Evolutionary conservation across 92 coral and sea anemone genomes (phyloP).

Genomic region (Parazoanthus atlanticus): DNA sequence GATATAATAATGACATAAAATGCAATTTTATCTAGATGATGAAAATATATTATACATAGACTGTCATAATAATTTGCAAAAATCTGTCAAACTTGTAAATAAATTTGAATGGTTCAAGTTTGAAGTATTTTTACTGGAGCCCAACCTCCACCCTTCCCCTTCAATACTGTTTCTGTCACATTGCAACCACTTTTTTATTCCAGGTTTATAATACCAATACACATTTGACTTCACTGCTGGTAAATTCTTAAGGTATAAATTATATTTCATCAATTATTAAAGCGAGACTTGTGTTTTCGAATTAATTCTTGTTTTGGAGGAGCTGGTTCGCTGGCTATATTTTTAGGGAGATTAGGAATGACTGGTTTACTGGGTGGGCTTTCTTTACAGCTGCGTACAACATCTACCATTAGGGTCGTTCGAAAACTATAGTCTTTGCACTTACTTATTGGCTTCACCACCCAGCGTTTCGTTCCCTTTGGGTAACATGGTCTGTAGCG

Average conservation of each 20-base stretch:
- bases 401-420: conserved; percentile 30
- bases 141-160: conserved; percentile 14
- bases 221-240: not conserved
- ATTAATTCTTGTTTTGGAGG: conserved; percentile 45
- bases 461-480: conserved; percentile 65
- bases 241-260: not conserved
- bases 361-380: conserved; percentile 14
- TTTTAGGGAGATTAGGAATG: conserved; percentile 36
- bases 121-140: conserved; percentile 12
- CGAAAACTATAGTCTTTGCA: conserved; percentile 46
- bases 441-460: conserved; percentile 61
- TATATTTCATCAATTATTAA: conserved; percentile 1
- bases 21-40: not conserved
- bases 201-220: conserved; percentile 13
- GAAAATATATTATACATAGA: not conserved
- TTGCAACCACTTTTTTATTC: not conserved
- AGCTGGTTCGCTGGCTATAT: conserved; percentile 48
- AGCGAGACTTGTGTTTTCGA: conserved; percentile 34
- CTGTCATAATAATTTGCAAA: conserved; percentile 17
- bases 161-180: conserved; percentile 11
- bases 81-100: conserved; percentile 3
- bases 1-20: conserved; percentile 16
- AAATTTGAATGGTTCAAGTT: conserved; percentile 11
- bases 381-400: conserved; percentile 22
- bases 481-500: conserved; percentile 50